Evolutionary conservation across 2,888 invertebrate species (phyloP), one percentile per base, ranked within the genome.

Genomic region (Chesias legatella): DNA sequence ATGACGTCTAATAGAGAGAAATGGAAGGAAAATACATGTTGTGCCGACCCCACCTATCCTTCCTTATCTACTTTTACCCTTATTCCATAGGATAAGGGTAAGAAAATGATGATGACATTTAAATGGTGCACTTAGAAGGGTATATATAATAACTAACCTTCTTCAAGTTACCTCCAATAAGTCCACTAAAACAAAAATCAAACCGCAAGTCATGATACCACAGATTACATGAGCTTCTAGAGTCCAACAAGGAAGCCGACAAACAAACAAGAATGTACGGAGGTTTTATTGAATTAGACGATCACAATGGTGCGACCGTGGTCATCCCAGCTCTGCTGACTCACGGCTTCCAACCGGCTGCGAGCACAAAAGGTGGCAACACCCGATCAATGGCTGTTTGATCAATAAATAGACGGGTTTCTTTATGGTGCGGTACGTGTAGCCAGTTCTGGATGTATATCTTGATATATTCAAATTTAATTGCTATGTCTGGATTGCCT

Each of bases 221-320:
- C 13, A 17, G 5, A 2, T 5, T 55, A 50, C 77, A 78, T 75
- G 67, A 60, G 59, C 58, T 22, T 36, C 67, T 71, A 58, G 63
- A 49, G 53, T 42, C 74, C 79, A 74, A 76, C 81, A 84, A 84
- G 79, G 77, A 74, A 74, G 73, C 81, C 79, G 79, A 72, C 75
- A 81, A 83, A 83, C 79, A 85, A 84, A 86, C 82, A 81, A 84
- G 80, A 84, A 83, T 85, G 79, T 76, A 73, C 74, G 68, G 78
- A 79, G 83, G 83, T 85, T 83, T 86, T 84, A 88, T 88, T 88
- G 86, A 88, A 86, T 88, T 88, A 88, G 80, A 71, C 67, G 83
- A 79, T 81, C 82, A 86, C 85, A 85, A 83, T 85, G 72, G 72
- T 63, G 56, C 58, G 61, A 71, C 69, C 67, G 60, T 61, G 71